Evolutionary conservation across 2,797 vertebrate genomes (phyloP).

Genomic region (Pseudochaenichthys georgianus): DNA sequence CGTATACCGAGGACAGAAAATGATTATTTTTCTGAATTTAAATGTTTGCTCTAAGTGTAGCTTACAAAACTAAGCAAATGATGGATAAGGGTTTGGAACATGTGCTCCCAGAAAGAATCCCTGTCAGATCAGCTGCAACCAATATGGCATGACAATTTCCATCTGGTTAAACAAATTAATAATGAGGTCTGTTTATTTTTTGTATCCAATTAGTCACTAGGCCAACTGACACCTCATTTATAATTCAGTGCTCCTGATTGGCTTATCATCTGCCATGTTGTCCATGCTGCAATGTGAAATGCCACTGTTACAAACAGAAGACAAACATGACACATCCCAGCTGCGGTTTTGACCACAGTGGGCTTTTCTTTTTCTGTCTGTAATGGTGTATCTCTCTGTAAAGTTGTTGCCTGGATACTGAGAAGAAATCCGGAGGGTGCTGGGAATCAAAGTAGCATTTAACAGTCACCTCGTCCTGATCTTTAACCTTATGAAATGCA

Average conservation of each 20-base stretch:
- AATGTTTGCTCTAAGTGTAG: slow-evolving; percentile 9
- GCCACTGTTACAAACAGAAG: background rate
- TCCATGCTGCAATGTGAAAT: background rate
- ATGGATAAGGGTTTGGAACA: background rate
- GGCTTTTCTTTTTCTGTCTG: background rate
- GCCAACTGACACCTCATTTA: background rate
- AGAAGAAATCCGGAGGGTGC: slow-evolving; percentile 25
- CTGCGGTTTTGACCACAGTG: background rate
- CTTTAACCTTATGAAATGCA: slow-evolving; percentile 11
- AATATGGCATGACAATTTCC: slow-evolving; percentile 4
- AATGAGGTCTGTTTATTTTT: background rate
- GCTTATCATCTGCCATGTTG: slow-evolving; percentile 16
- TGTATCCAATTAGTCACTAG: slow-evolving; percentile 3
- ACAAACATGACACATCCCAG: background rate
- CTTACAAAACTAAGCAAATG: background rate
- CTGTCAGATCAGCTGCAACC: slow-evolving; percentile 8
- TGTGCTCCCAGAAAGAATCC: background rate
- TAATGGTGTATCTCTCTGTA: background rate
- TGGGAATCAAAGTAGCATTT: slow-evolving; percentile 36
- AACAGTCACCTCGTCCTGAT: slow-evolving; percentile 28
- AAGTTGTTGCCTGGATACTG: slow-evolving; percentile 54
- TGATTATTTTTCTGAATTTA: slow-evolving; percentile 1
- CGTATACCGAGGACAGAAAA: slow-evolving; percentile 1
- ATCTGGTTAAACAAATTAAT: background rate
- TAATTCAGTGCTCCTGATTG: slow-evolving; percentile 4